Evolutionary conservation across 2,888 invertebrate genomes (phyloP).

Genomic region (Achlya flavicornis): DNA sequence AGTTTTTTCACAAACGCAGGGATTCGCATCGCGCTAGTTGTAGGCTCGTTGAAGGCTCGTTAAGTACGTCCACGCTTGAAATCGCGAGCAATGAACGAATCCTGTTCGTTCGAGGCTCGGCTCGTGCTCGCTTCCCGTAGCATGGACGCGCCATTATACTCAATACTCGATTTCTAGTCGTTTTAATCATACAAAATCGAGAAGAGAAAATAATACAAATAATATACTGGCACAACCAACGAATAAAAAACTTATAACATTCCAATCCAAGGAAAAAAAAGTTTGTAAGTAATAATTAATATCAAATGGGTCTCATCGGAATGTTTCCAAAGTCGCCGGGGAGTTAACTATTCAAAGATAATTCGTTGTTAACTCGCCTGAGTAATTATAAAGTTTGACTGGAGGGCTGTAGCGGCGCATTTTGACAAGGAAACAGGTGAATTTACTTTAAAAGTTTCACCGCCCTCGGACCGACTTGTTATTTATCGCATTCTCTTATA

Average conservation of each 20-base stretch:
- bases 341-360: conserved; percentile 13
- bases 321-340: conserved; percentile 3
- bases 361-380: conserved; percentile 8
- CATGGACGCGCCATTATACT: no score
- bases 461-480: conserved; percentile 4
- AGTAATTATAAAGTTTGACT: conserved; percentile 13
- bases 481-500: conserved; percentile 7
- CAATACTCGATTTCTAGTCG: neutral
- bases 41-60: no score
- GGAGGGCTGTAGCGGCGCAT: conserved; percentile 7
- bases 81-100: no score
- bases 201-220: no score
- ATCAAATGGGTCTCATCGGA: conserved; percentile 7
- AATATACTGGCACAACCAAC: neutral
- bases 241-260: neutral
- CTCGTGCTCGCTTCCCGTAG: no score
- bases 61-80: no score
- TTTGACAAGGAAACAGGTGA: conserved; percentile 15
- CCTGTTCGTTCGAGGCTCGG: no score
- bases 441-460: conserved; percentile 13
- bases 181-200: neutral
- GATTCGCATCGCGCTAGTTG: no score
- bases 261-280: neutral
- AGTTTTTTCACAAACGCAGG: no score
- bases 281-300: conserved; percentile 1